phyloP scores from a whole-genome alignment of 2,797 vertebrate species.

The Clarias fuscus region DNA sequence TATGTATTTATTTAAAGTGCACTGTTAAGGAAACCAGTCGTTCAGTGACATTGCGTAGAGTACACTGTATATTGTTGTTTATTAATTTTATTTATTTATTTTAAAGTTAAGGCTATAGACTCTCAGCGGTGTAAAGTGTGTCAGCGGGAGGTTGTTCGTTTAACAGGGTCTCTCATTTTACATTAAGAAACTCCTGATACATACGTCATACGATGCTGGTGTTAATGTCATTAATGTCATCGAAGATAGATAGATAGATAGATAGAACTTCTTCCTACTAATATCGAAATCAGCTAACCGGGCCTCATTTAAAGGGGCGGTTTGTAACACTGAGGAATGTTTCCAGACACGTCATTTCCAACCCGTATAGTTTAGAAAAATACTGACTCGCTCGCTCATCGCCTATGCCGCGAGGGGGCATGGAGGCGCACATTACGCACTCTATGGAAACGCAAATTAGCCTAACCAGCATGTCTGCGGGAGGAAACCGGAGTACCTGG shows the following conservation, averaged over 20 bases:
- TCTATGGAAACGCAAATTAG: too few relatives aligned
- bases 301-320: not conserved
- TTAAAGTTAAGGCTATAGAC: constrained; percentile 35
- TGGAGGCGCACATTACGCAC: too few relatives aligned
- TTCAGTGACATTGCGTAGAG: constrained; percentile 18
- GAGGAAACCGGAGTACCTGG: too few relatives aligned
- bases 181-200: not conserved
- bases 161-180: constrained; percentile 16
- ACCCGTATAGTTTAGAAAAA: not conserved
- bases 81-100: not conserved
- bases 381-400: too few relatives aligned
- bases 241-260: not conserved
- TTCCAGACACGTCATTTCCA: not conserved
- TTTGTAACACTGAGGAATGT: not conserved
- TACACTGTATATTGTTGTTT: too few relatives aligned
- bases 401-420: too few relatives aligned
- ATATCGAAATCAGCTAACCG: not conserved
- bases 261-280: not conserved
- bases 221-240: constrained; percentile 12
- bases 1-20: constrained; percentile 36
- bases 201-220: constrained; percentile 38
- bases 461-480: too few relatives aligned
- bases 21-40: constrained; percentile 21
- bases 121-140: constrained; percentile 12
- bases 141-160: not conserved